Percentiles rank a stretch among this genome's conserved stretches.
Evolutionary conservation across 1,140 invertebrate species (phyloP).

Genomic region (Hormaphis cornu): DNA sequence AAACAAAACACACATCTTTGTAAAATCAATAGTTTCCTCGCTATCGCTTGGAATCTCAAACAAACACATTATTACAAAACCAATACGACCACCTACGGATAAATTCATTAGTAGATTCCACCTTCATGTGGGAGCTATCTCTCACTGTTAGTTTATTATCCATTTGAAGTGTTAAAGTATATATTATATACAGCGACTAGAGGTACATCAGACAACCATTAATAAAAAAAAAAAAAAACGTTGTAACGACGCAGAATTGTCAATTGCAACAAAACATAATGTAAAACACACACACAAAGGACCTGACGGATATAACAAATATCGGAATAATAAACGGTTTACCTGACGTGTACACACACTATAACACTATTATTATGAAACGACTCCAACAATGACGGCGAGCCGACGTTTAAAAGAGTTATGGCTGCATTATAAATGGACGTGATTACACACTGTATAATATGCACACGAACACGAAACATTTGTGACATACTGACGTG

Average conservation of each 20-base stretch:
- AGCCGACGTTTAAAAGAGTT: neutral
- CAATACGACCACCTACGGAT: too few species aligned
- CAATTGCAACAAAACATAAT: neutral
- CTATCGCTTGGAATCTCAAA: too few species aligned
- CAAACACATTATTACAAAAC: too few species aligned
- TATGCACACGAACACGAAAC: neutral
- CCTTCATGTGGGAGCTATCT: too few species aligned
- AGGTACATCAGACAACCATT: neutral
- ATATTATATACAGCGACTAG: neutral
- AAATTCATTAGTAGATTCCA: too few species aligned
- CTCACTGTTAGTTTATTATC: too few species aligned
- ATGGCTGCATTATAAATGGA: neutral
- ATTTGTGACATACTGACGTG: neutral
- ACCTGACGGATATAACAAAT: neutral
- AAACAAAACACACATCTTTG: too few species aligned
- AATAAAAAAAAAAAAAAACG: neutral
- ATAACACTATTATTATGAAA: conserved; percentile 19
- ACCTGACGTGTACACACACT: neutral
- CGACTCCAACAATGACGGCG: neutral
- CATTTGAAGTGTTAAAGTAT: neutral
- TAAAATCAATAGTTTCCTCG: too few species aligned
- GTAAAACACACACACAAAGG: neutral
- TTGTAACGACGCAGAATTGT: neutral
- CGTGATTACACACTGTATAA: neutral
- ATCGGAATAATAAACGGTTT: conserved; percentile 2